Percentiles rank a stretch among this genome's conserved stretches.
These are phyloP conservation scores for Drosophila robusta DNA, from an alignment of 2,888 invertebrate species.

Conservation along the genomic window DNA sequence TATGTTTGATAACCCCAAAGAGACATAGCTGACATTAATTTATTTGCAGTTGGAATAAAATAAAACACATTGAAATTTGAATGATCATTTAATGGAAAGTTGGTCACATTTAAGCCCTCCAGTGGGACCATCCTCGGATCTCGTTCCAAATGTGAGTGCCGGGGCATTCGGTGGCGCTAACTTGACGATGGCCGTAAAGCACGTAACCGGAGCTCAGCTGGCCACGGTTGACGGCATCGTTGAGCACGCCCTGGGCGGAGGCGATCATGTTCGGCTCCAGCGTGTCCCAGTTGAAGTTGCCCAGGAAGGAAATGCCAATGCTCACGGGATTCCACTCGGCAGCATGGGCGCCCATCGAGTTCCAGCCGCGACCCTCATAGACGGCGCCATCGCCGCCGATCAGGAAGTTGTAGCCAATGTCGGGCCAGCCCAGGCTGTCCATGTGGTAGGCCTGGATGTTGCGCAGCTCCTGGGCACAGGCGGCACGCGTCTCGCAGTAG, in stretches of 20 bases:
- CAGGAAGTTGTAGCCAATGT: slow-evolving; percentile 78
- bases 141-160: slow-evolving; percentile 75
- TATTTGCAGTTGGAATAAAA: background rate
- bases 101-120: slow-evolving; percentile 49
- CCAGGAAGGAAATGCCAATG: slow-evolving; percentile 78
- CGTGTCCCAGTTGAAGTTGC: slow-evolving; percentile 61
- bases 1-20: background rate
- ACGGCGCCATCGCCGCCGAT: slow-evolving; percentile 77
- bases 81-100: background rate
- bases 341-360: slow-evolving; percentile 72
- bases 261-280: slow-evolving; percentile 56
- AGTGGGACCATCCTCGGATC: slow-evolving; percentile 77
- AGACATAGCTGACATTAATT: background rate
- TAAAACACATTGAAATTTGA: background rate
- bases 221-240: slow-evolving; percentile 57
- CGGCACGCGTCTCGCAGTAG: slow-evolving; percentile 58
- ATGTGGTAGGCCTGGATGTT: slow-evolving; percentile 77
- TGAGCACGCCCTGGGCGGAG: slow-evolving; percentile 63
- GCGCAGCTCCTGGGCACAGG: slow-evolving; percentile 66
- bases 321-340: slow-evolving; percentile 70
- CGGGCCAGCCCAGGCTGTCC: slow-evolving; percentile 68
- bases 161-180: slow-evolving; percentile 75
- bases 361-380: slow-evolving; percentile 77
- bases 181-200: slow-evolving; percentile 77
- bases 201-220: slow-evolving; percentile 52